Evolutionary conservation across 2,888 invertebrate species (phyloP), one percentile per base, ranked within the genome.

Genomic region (Leptinotarsa juncta): DNA sequence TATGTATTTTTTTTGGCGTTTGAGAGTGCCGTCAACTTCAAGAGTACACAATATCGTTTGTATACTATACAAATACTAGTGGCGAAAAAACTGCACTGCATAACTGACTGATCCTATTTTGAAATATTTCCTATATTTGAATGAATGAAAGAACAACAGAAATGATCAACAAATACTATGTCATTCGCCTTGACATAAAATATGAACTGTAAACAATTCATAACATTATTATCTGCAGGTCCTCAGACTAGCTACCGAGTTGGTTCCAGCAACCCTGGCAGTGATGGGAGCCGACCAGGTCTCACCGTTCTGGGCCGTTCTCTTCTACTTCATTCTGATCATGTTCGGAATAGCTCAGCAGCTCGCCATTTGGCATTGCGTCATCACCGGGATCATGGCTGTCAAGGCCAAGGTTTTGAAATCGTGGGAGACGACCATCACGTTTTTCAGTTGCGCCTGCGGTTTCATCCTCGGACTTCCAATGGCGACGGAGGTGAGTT

Each of bases 341-440:
- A 90, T 95, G 83, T 96, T 97, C 84, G 97, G 96, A 1, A 91
- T 97, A 74, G 95, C 95, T 4, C 97, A 97, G 83, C 94, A 96
- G 88, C 89, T 96, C 81, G 96, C 96, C 0, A 94, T 97, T 84
- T 97, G 97, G 97, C 96, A 96, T 85, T 95, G 95, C 84, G 95
- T 97, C 70, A 94, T 96, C 77, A 94, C 95, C 23, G 95, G 96
- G 3, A 91, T 97, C 69, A 92, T 96, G 91, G 91, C 95, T 57
- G 90, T 96, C 86, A 92, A 94, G 88, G 89, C 93, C n/a, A 90
- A 91, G 85, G 90, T 91, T 77, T 87, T 96, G 79, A 91, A 92
- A 81, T 90, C 93, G 0, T 95, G 95, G 94, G 94, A 95, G 87
- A 94, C 94, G 1, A 94, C 94, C 7, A 94, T 95, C 76, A 95